Conservation (phyloP, 2,113 vertebrate genomes). For the Candoia aspera region DNA sequence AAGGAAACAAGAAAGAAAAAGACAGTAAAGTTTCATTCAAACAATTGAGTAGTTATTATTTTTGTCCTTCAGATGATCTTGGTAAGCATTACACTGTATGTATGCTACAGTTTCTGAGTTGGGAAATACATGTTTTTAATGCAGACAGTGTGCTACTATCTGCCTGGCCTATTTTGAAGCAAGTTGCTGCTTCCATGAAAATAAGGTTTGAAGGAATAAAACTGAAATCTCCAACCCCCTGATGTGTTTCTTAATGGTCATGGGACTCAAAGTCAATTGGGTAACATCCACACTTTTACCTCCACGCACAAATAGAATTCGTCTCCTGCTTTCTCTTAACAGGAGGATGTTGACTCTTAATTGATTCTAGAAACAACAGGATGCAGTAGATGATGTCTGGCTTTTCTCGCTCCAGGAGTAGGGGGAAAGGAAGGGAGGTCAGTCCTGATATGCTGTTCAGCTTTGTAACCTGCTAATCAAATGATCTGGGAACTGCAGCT, state of each 20-base stretch:
- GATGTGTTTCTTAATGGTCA: not conserved
- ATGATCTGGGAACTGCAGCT: constrained; percentile 34
- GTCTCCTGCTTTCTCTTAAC: not conserved
- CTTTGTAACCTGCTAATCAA: not conserved
- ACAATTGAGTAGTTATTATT: not conserved
- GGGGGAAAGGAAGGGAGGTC: not conserved
- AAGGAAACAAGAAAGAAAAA: not conserved
- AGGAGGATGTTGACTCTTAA: constrained; percentile 7
- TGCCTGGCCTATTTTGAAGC: not conserved
- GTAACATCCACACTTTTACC: accelerated
- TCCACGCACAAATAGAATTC: constrained; percentile 13
- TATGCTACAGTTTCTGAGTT: not conserved
- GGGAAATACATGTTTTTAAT: not conserved
- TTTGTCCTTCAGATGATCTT: not conserved
- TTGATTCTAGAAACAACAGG: constrained; percentile 17
- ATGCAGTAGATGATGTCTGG: not conserved
- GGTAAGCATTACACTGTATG: not conserved
- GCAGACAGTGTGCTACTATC: not conserved
- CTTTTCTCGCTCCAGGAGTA: constrained; percentile 1
- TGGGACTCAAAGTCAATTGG: constrained; percentile 21
- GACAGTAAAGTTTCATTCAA: not conserved
- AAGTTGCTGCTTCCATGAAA: not conserved
- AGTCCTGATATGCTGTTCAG: not conserved
- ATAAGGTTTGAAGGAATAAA: not conserved
- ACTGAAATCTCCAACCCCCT: not conserved